Conservation (phyloP, 1,140 invertebrate genomes). For the Apis dorsata region DNA sequence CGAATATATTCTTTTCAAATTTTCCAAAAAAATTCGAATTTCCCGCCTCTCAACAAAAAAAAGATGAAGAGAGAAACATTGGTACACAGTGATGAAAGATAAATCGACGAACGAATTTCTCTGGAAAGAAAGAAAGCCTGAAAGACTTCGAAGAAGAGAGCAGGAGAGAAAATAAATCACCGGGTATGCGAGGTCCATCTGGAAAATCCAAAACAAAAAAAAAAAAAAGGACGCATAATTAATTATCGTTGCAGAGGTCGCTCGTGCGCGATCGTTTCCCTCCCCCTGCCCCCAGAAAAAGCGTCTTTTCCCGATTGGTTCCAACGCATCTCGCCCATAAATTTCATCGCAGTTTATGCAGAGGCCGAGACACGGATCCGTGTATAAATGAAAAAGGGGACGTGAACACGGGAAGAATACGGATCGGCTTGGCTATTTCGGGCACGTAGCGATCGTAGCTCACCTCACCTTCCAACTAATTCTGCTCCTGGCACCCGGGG, state of each 20-base stretch:
- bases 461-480: slow-evolving; percentile 63
- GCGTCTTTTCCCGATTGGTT: neutral
- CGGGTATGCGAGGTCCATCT: neutral
- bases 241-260: slow-evolving; percentile 42
- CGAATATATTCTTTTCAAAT: no score
- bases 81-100: neutral
- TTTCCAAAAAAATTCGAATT: no score
- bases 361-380: slow-evolving; percentile 8
- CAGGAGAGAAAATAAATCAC: slow-evolving; percentile 32
- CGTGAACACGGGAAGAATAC: slow-evolving; percentile 54
- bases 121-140: no score
- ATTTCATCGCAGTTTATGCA: slow-evolving; percentile 57
- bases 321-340: slow-evolving; percentile 43
- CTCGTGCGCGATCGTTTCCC: no score
- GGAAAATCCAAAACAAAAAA: neutral
- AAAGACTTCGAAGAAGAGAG: no score
- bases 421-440: slow-evolving; percentile 58
- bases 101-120: slow-evolving; percentile 8
- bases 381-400: slow-evolving; percentile 55
- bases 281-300: no score
- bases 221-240: slow-evolving; percentile 28
- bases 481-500: slow-evolving; percentile 16
- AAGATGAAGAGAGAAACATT: no score
- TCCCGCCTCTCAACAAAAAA: no score
- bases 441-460: slow-evolving; percentile 63